These are phyloP conservation scores for Coelinius sp. DNA, from an alignment of 2,888 invertebrate species.

Conservation along the genomic window DNA sequence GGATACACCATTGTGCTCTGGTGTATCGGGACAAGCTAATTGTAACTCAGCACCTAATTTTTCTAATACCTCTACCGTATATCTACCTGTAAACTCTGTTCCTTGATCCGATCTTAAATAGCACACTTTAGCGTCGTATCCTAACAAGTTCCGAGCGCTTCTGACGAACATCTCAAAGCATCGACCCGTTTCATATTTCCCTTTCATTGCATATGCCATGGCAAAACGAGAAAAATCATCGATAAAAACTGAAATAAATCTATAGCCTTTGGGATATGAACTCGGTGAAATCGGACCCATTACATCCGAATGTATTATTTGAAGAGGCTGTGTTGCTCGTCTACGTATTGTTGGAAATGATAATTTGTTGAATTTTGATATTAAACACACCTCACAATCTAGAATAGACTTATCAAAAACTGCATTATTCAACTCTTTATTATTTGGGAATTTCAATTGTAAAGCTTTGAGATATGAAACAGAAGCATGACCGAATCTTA, in stretches of 20 bases:
- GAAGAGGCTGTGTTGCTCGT: too few relatives aligned
- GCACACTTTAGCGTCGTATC: slow-evolving; percentile 42
- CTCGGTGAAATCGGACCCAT: too few relatives aligned
- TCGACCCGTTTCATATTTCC: slow-evolving; percentile 49
- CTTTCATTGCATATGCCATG: slow-evolving; percentile 45
- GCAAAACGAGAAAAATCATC: slow-evolving; percentile 48
- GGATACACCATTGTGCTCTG: slow-evolving; percentile 41
- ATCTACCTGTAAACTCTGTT: slow-evolving; percentile 43
- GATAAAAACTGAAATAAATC: too few relatives aligned
- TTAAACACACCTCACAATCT: slow-evolving; percentile 49
- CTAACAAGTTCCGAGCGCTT: slow-evolving; percentile 46
- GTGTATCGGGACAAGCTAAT: slow-evolving; percentile 35
- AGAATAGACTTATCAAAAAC: slow-evolving; percentile 49
- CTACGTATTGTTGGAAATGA: slow-evolving; percentile 41
- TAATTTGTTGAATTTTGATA: slow-evolving; percentile 48
- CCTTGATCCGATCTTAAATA: slow-evolving; percentile 42
- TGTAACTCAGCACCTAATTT: slow-evolving; percentile 32
- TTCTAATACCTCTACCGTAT: slow-evolving; percentile 35
- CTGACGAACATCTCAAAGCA: slow-evolving; percentile 47
- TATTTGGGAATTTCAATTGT: slow-evolving; percentile 40
- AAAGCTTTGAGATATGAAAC: slow-evolving; percentile 47
- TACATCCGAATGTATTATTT: too few relatives aligned
- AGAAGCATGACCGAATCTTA: slow-evolving; percentile 46
- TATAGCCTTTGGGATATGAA: too few relatives aligned
- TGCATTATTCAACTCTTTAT: slow-evolving; percentile 41